Percentiles rank a stretch among this genome's conserved stretches.
phyloP scores from a whole-genome alignment of 2,113 vertebrate species.

The Menura novaehollandiae region DNA sequence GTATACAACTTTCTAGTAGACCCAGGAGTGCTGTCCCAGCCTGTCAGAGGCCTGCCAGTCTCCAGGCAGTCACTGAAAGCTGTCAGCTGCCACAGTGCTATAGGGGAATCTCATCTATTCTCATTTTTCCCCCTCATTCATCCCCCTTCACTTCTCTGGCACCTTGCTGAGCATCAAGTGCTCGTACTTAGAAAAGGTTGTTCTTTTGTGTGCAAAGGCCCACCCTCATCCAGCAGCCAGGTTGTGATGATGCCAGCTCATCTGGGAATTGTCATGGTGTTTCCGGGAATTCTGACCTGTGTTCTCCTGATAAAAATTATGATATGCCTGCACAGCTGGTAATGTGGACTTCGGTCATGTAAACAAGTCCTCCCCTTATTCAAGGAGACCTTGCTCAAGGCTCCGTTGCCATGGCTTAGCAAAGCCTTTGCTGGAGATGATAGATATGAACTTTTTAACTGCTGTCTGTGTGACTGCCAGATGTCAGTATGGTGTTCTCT shows the following conservation, averaged over 20 bases:
- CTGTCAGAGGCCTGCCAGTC: not conserved
- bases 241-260: not conserved
- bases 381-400: not conserved
- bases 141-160: not conserved
- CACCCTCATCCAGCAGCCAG: not conserved
- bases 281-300: not conserved
- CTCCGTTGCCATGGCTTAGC: not conserved
- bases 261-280: not conserved
- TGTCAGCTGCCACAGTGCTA: not conserved
- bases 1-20: not conserved
- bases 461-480: not conserved
- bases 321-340: not conserved
- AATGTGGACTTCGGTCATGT: rapidly evolving
- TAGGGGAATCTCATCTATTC: not conserved
- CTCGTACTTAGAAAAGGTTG: not conserved
- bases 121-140: not conserved
- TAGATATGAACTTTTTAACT: not conserved
- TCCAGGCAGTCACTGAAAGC: not conserved
- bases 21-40: not conserved
- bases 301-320: not conserved
- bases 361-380: not conserved
- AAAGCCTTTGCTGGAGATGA: not conserved
- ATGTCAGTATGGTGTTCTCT: not conserved
- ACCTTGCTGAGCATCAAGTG: not conserved
- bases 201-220: not conserved